phyloP scores from a whole-genome alignment of 2,797 vertebrate genomes.

The Eulemur coronatus region DNA sequence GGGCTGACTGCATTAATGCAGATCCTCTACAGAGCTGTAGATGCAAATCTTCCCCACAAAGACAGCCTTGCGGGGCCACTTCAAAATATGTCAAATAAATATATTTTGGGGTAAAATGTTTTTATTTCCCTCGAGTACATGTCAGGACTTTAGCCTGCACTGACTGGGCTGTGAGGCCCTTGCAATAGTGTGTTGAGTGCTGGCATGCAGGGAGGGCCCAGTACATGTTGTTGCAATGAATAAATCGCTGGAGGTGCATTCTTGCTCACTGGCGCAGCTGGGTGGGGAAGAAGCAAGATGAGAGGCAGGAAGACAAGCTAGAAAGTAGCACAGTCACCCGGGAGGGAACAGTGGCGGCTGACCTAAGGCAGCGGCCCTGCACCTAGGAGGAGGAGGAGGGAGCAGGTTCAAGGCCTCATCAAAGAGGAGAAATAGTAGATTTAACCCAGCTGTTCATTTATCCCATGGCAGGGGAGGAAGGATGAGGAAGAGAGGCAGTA shows the following conservation, averaged over 20 bases:
- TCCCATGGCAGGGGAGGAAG: fast-evolving
- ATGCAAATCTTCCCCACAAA: background rate
- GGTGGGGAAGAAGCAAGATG: fast-evolving
- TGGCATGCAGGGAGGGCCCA: background rate
- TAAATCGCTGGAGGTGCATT: background rate
- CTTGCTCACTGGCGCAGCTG: too few relatives aligned
- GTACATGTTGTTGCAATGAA: fast-evolving
- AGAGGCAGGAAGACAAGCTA: background rate
- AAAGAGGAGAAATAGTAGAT: too few relatives aligned
- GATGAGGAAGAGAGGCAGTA: too few relatives aligned
- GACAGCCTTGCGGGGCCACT: background rate
- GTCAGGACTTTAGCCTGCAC: too few relatives aligned
- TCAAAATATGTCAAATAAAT: background rate
- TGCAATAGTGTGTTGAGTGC: background rate
- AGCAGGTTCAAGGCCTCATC: background rate
- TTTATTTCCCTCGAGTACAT: background rate
- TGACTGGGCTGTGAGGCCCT: background rate
- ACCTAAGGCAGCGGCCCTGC: fast-evolving
- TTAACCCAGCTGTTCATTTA: fast-evolving
- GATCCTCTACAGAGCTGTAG: background rate
- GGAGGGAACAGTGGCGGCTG: fast-evolving
- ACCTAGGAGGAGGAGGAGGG: fast-evolving
- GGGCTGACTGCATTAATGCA: background rate
- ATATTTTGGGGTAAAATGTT: background rate
- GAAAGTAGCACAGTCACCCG: fast-evolving